Conservation (phyloP, 2,113 vertebrate genomes). For the Apodemus speciosus region DNA sequence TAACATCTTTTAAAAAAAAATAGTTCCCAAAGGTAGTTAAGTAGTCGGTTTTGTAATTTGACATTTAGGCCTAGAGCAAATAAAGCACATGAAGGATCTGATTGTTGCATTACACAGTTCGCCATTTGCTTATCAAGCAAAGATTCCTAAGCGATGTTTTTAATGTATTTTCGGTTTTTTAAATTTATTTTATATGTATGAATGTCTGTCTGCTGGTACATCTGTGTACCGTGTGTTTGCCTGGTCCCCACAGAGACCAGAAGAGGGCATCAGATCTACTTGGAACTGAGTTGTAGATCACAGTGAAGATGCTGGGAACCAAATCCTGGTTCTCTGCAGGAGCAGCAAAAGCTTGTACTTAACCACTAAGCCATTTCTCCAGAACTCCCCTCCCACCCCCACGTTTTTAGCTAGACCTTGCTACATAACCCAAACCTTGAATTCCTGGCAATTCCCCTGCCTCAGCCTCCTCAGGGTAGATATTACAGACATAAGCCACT, state of each 20-base stretch:
- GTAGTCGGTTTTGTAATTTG: conserved; percentile 48
- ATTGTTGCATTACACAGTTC: neutral
- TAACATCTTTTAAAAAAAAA: conserved; percentile 51
- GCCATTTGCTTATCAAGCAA: conserved; percentile 19
- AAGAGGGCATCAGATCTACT: neutral
- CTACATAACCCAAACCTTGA: neutral
- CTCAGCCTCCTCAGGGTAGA: neutral
- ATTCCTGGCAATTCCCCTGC: neutral
- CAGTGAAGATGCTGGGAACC: neutral
- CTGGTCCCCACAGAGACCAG: no score
- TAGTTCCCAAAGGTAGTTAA: conserved; percentile 36
- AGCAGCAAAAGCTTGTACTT: neutral
- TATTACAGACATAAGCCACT: neutral
- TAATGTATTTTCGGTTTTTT: neutral
- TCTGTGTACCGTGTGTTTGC: neutral
- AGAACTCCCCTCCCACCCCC: neutral
- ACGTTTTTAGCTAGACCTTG: neutral
- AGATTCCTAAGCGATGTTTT: neutral
- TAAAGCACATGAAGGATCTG: conserved; percentile 10
- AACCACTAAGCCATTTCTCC: neutral
- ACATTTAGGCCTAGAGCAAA: conserved; percentile 11
- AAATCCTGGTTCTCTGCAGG: no score
- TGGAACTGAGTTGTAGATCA: neutral
- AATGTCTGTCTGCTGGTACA: neutral
- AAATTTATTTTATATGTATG: neutral